Conservation (phyloP, 2,797 vertebrate genomes). For the Serranus cabrilla region DNA sequence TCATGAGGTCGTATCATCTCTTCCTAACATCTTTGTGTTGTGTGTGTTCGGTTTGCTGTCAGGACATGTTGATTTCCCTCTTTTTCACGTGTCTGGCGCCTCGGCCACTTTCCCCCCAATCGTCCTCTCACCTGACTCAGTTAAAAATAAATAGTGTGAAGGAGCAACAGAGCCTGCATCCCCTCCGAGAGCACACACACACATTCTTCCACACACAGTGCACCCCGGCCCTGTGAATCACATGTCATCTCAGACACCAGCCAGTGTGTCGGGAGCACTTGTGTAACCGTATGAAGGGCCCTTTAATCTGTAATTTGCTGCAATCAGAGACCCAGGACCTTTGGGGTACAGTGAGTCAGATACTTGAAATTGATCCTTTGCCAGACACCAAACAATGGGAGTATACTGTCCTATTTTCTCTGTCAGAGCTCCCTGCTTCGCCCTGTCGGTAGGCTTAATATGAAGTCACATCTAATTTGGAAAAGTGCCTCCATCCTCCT, state of each 20-base stretch:
- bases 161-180: not conserved
- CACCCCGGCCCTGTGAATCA: constrained; percentile 17
- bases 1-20: not conserved
- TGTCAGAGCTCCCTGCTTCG: constrained; percentile 16
- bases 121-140: constrained; percentile 13
- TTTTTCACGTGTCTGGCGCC: constrained; percentile 21
- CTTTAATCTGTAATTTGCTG: constrained; percentile 77
- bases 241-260: constrained; percentile 55
- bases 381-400: constrained; percentile 33
- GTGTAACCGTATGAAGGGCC: constrained; percentile 63
- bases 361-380: constrained; percentile 68
- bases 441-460: constrained; percentile 15
- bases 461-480: constrained; percentile 38
- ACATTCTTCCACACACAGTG: constrained; percentile 19
- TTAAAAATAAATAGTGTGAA: constrained; percentile 39
- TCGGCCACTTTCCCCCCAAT: constrained; percentile 10
- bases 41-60: constrained; percentile 2
- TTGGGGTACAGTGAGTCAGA: constrained; percentile 66
- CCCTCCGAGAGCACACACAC: constrained; percentile 1
- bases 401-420: constrained; percentile 39
- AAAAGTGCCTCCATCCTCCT: constrained; percentile 20
- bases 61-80: not conserved
- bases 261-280: constrained; percentile 53
- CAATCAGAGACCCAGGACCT: constrained; percentile 77
- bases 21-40: not conserved